Evolutionary conservation across 1,140 invertebrate genomes (phyloP).

Genomic region (Rhopalosiphum padi): DNA sequence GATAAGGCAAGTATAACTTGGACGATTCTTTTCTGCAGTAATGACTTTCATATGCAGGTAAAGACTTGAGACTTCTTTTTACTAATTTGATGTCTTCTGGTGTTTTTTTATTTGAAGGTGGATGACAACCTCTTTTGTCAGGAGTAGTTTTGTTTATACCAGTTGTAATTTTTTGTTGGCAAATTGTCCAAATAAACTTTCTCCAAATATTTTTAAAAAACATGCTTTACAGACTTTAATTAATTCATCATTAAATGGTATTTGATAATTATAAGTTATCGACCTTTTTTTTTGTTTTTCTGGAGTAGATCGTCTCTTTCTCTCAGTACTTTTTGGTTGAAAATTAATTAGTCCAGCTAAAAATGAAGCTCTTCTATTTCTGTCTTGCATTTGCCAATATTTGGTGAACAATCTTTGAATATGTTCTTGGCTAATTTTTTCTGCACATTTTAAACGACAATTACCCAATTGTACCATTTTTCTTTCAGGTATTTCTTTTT

Average conservation of each 20-base stretch:
- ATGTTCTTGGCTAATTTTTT: too few species aligned
- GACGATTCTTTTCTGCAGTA: neutral
- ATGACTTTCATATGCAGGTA: neutral
- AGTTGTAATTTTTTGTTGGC: neutral
- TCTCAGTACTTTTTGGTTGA: too few species aligned
- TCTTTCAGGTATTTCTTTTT: too few species aligned
- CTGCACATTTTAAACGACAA: too few species aligned
- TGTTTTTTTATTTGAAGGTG: neutral
- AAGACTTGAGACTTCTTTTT: neutral
- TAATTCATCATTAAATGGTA: neutral
- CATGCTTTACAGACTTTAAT: neutral
- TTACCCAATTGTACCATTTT: too few species aligned
- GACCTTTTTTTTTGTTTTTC: too few species aligned
- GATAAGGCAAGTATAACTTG: neutral
- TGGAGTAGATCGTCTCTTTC: too few species aligned
- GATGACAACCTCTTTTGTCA: neutral
- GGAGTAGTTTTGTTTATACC: neutral
- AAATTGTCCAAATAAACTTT: neutral
- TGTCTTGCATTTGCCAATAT: too few species aligned
- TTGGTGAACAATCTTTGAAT: too few species aligned
- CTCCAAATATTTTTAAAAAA: neutral
- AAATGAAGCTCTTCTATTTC: too few species aligned
- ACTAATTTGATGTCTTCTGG: neutral
- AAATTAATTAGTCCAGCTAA: too few species aligned
- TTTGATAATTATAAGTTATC: too few species aligned